Evolutionary conservation across 92 coral and sea anemone genomes (phyloP), one percentile per base, ranked within the genome.

Genomic region (Palythoa caribaeorum): DNA sequence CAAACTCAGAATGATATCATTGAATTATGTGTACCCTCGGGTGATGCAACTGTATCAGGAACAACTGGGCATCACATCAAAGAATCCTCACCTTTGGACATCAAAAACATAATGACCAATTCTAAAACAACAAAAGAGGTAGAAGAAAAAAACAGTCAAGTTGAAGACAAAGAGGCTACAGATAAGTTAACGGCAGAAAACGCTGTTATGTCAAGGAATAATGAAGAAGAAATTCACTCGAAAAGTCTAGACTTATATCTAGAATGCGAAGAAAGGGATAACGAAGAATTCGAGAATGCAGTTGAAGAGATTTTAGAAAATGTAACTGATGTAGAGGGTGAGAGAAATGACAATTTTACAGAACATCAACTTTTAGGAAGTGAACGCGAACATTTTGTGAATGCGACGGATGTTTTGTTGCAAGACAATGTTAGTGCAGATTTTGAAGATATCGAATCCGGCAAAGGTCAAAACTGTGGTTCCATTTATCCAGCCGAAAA

Each of bases 251-350:
- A 70, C 5, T 7, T 70, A 12, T 36, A 70, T 48, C 48, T 62
- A 12, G 47, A 52, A 76, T 50, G 80, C 47, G 80, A 48, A 16
- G 76, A 66, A 66, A 81, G 47, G 2, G 76, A 81, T n/a, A 65
- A 62, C 16, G 86, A 66, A 48, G 86, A 81, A 39, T 40, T 81
- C 17, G 86, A 81, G 86, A 47, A 81, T 66, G 75, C 66, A 39
- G 75, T 81, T 16, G 86, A 81, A 7, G 73, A 66, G 20, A 81
- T 81, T 81, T 63, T 81, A 17, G 86, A 63, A 81, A 81, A 65
- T 1, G 76, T 51, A 39, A 44, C 71, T 69, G 47, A 80, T 40
- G 38, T 38, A 16, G 63, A 16, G 70, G 0, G 53, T 62, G 52
- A 60, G 20, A 60, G 57, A 62, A 57, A 44, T 63, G 85, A 20